phyloP scores from a whole-genome alignment of 2,113 vertebrate genomes.

The Promerops cafer region DNA sequence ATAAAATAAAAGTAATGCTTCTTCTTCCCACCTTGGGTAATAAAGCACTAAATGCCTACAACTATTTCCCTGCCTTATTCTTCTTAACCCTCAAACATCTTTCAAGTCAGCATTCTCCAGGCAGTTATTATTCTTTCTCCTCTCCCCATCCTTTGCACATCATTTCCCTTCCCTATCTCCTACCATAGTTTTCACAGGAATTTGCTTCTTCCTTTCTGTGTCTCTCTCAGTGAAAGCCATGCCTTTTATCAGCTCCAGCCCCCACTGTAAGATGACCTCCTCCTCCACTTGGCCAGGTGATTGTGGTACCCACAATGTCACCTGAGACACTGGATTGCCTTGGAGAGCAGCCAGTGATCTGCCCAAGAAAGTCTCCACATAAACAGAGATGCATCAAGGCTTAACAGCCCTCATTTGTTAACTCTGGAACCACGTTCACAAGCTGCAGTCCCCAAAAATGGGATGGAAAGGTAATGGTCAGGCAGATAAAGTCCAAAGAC shows the following conservation, averaged over 20 bases:
- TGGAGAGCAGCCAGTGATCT: not conserved
- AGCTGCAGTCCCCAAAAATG: not conserved
- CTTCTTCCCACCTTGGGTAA: not conserved
- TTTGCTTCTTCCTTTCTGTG: not conserved
- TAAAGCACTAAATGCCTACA: not conserved
- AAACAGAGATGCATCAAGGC: not conserved
- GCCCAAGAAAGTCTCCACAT: not conserved
- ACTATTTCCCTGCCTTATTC: not conserved
- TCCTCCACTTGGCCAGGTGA: not conserved
- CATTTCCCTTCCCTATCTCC: not conserved
- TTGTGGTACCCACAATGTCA: not conserved
- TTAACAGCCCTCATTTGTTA: not conserved
- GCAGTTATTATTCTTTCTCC: not conserved
- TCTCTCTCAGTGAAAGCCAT: not conserved
- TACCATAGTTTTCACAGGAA: not conserved
- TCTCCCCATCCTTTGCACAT: not conserved
- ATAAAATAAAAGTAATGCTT: not conserved
- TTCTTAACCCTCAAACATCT: not conserved
- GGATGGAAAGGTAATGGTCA: not conserved
- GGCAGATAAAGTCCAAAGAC: not conserved
- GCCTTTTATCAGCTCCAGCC: not conserved
- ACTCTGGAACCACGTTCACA: not conserved
- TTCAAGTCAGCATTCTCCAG: not conserved
- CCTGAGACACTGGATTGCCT: not conserved
- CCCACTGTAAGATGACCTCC: not conserved